Evolutionary conservation across 1,140 invertebrate genomes (phyloP).

Genomic region (Meloidogyne hapla): DNA sequence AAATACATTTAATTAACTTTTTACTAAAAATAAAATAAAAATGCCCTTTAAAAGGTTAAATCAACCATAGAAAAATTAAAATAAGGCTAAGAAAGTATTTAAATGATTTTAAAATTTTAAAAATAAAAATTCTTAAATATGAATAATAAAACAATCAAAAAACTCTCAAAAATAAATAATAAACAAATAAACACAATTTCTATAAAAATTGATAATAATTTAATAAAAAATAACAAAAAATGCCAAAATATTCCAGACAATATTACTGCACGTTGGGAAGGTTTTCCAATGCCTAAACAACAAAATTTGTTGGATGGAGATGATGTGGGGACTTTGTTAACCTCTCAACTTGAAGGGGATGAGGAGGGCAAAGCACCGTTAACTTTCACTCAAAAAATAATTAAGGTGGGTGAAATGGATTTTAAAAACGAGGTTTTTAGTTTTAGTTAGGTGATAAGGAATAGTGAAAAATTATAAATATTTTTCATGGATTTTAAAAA

Average conservation of each 20-base stretch:
- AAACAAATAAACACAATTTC: neutral
- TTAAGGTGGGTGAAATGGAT: slow-evolving; percentile 48
- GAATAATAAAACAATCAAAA: neutral
- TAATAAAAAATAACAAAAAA: neutral
- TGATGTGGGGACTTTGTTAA: slow-evolving; percentile 57
- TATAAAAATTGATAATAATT: neutral
- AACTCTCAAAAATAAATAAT: neutral
- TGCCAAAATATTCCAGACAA: slow-evolving; percentile 49
- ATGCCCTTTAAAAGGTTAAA: neutral
- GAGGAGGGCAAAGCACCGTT: slow-evolving; percentile 42
- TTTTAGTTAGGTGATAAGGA: no score
- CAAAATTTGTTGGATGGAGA: slow-evolving; percentile 51
- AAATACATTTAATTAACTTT: neutral
- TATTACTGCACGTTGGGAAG: slow-evolving; percentile 62
- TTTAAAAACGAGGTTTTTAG: no score
- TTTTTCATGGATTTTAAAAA: no score
- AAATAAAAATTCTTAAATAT: neutral
- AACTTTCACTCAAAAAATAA: slow-evolving; percentile 56
- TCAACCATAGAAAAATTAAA: neutral
- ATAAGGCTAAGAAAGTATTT: neutral
- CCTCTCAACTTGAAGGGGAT: slow-evolving; percentile 61
- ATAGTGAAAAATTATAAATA: no score
- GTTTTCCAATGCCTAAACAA: slow-evolving; percentile 56
- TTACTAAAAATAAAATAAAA: neutral
- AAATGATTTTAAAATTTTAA: neutral